Conservation (phyloP, 2,113 vertebrate genomes). For the Pycnonotus jocosus region DNA sequence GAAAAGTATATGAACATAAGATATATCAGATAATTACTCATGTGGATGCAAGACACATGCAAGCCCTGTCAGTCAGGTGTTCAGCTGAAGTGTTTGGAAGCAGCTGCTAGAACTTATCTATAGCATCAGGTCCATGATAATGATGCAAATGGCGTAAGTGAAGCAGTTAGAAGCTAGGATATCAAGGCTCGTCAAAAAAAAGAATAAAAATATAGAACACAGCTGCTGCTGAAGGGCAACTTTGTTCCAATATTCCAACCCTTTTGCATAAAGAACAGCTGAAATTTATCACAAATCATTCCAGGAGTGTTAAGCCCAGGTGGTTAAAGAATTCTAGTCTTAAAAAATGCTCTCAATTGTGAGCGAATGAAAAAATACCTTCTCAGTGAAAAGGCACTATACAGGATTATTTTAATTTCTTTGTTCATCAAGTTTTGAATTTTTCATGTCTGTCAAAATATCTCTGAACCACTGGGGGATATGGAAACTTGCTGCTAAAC, state of each 20-base stretch:
- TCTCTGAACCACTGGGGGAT: not conserved
- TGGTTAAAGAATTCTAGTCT: not conserved
- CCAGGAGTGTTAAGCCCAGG: not conserved
- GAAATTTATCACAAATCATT: conserved; percentile 11
- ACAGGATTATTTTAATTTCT: not conserved
- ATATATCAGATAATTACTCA: not conserved
- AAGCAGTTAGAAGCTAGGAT: not conserved
- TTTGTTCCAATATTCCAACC: not conserved
- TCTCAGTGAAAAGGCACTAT: not conserved
- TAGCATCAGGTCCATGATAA: not conserved
- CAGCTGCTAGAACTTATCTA: not conserved
- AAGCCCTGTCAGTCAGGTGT: not conserved
- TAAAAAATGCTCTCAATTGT: not conserved
- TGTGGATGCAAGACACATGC: not conserved
- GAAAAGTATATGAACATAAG: not conserved
- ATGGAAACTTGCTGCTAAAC: not conserved
- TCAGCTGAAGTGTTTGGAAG: not conserved
- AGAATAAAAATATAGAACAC: conserved; percentile 11
- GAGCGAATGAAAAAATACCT: not conserved
- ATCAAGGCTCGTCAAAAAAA: not conserved
- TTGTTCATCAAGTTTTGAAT: not conserved
- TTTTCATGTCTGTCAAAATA: not conserved
- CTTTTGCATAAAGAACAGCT: not conserved
- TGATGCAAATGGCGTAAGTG: not conserved
- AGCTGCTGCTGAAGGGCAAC: not conserved